Evolutionary conservation across 23 tunicate genomes (phyloP), one percentile per base, ranked within the genome.

Genomic region (Styela clava): DNA sequence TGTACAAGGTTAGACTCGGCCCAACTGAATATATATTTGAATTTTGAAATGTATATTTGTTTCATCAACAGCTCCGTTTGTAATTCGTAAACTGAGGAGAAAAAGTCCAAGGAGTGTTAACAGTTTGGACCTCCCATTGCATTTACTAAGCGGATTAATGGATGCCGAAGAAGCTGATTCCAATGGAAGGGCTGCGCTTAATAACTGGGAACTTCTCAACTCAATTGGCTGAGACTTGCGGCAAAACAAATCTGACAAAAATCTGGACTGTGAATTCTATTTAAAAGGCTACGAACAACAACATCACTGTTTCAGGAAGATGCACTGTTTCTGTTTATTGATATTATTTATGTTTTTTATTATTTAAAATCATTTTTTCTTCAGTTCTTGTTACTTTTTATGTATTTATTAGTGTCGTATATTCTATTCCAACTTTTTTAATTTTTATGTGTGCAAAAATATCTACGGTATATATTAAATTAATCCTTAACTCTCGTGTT

Each of bases 51-150:
- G 7, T 44, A 44, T 44, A 5, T 44, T 44, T 5, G 7, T 12
- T 44, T 12, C 12, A 5, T 44, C 56, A 5, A 44, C 12, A 44
- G 56, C 9, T 44, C 56, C 56, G 9, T 5, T 44, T 44, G 7
- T 44, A 44, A 5, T 67, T 19, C 71, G 31, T 16, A 29, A 67
- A 22, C 24, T 25, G 24, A 29, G 22, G 31, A 67, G 22, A 0
- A 27, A 29, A 1, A 24, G 12, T 25, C 19, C 0, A 19, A 67
- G 31, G 71, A 22, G 31, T 18, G 31, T 67, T 16, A 67, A 67
- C 71, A 67, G 71, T 29, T 29, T 67, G 24, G 71, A 67, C 24
- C 23, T 67, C 12, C 71, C 71, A 67, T 29, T 67, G 16, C 71
- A 67, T 67, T 67, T 67, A 67, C 24, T 67, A 27, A 67, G 22